These are phyloP conservation scores for Rhaphigaster nebulosa DNA, from an alignment of 2,888 invertebrate genomes.

Conservation along the genomic window DNA sequence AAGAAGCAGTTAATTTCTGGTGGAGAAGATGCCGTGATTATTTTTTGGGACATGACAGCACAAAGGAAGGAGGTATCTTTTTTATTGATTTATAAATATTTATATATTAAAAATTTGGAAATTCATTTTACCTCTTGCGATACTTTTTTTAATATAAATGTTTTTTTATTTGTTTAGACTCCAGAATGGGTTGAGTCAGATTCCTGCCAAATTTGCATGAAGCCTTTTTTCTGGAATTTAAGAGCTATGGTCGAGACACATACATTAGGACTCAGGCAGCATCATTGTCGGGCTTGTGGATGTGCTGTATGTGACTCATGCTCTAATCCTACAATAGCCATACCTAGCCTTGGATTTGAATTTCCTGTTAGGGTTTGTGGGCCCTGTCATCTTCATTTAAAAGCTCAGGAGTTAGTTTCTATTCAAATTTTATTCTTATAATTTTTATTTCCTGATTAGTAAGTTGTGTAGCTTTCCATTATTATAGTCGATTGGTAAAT, in stretches of 20 bases:
- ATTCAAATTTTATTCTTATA: background rate
- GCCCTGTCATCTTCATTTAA: conserved; percentile 85
- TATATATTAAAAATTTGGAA: conserved; percentile 3
- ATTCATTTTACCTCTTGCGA: background rate
- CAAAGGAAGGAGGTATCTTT: conserved; percentile 80
- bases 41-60: conserved; percentile 95
- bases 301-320: conserved; percentile 95
- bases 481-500: background rate
- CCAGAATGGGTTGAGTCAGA: conserved; percentile 97
- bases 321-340: conserved; percentile 87
- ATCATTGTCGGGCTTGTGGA: conserved; percentile 94
- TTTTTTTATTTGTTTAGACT: conserved; percentile 72
- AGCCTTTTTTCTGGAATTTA: conserved; percentile 99
- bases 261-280: conserved; percentile 90
- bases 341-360: conserved; percentile 98
- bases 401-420: conserved; percentile 85
- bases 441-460: conserved; percentile 34
- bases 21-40: conserved; percentile 91
- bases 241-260: conserved; percentile 98
- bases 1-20: conserved; percentile 88
- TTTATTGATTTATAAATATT: background rate
- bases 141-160: background rate
- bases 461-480: background rate
- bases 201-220: conserved; percentile 91
- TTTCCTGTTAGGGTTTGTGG: conserved; percentile 97